Base-by-base conservation (phyloP, 2,888 invertebrate species). In the Cryptosula pallasiana region DNA sequence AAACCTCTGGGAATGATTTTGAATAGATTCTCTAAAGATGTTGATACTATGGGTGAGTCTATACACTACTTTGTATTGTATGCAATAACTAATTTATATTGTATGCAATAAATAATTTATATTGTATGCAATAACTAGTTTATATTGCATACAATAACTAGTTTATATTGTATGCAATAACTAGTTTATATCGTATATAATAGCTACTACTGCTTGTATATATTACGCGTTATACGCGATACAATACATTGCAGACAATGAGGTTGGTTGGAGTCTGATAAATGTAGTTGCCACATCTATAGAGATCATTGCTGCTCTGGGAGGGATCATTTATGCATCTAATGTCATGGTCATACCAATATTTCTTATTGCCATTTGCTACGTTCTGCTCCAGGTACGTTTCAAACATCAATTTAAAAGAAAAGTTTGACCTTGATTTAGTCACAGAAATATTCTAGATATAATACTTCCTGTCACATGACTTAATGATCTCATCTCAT, bases 1-100 rank as follows among this genome's bases (percentile, higher is more conserved):
- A 82, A 76, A n/a, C 77, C 82, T 5, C 74, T 76, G 32, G 81
- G 81, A 5, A 78, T 81, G 27, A 79, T 81, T 55, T 73, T 81
- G 55, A 81, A 81, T 71, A 76, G 70, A 3, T 81, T 81, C 75
- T 78, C 79, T 69, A 78, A 79, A 71, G 81, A 78, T 69, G 72
- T 82, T 3, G 82, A 82, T 73, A 75, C 76, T 1, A 69, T 81
- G 58, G 70, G 55, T 54, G 32, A 34, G 63, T 45, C n/a, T 13
- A 45, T 45, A 45, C 9, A 45, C 20, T 13, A 20, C 45, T 45
- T 45, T 45, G 20, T 45, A 20, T 45, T 45, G 45, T n/a, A n/a
- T n/a, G n/a, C n/a, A n/a, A n/a, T n/a, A n/a, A n/a, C n/a, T n/a
- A n/a, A n/a, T n/a, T n/a, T n/a, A n/a, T n/a, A n/a, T n/a, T n/a